Base-by-base conservation (phyloP, 1,140 invertebrate genomes). In the Copidosoma floridanum region DNA sequence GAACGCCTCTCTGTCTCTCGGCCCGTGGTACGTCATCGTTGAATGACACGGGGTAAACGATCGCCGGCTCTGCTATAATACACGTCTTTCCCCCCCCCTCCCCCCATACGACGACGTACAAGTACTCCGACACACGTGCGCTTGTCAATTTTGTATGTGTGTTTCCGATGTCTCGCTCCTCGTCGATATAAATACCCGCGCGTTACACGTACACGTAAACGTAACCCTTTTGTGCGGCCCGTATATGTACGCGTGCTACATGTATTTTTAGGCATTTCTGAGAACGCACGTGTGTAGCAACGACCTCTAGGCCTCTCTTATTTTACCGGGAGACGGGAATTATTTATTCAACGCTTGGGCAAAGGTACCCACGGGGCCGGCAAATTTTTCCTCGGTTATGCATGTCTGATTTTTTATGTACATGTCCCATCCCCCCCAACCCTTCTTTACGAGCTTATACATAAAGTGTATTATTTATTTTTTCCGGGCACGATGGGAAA, bases 221-320 rank as follows among this genome's bases (percentile, higher is more conserved):
- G 41, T 35, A 55, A 55, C 23, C 35, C 43, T 50, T 61, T 61
- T 16, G n/a, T 32, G n/a, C n/a, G n/a, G n/a, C n/a, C n/a, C n/a
- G n/a, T n/a, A n/a, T n/a, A n/a, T n/a, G n/a, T n/a, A n/a, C n/a
- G n/a, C n/a, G n/a, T n/a, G n/a, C 32, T 14, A 32, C 11, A 43
- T 50, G 51, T 61, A 61, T 61, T 55, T 61, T 54, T 55, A 55
- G 51, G 35, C 7, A 14, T 24, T 60, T 54, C 41, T 23, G 5
- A 29, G 43, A 61, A 59, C 32, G 11, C 24, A 21, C 2, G 26
- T n/a, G n/a, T n/a, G n/a, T 20, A 48, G n/a, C 37, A 55, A 61
- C 43, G 51, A 61, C 52, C 58, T 40, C 43, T 29, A 47, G 20
- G 21, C n/a, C n/a, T n/a, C n/a, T n/a, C n/a, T n/a, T n/a, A 12